Evolutionary conservation across 2,113 vertebrate genomes (phyloP), one percentile per base, ranked within the genome.

Genomic region (Ardeotis arabs): DNA sequence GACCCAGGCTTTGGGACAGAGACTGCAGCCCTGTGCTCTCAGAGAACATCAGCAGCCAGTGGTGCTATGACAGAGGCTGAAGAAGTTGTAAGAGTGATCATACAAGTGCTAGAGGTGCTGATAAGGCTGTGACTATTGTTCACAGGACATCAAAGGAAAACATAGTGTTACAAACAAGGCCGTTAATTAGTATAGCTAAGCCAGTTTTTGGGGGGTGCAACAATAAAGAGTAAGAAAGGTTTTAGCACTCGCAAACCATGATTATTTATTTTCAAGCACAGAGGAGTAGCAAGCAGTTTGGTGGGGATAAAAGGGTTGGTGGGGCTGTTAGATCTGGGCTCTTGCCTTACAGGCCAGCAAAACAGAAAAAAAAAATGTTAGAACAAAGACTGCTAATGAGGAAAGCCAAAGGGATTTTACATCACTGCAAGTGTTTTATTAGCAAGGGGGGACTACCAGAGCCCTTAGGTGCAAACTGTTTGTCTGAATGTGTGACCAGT

Each of bases 121-220:
- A 12, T 56, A 82, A 39, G 44, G 16, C 33, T 53, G 4, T 84
- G 66, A 23, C 29, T 60, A 9, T 47, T 53, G 37, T 55, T 66
- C 37, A 28, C 8, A 53, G n/a, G n/a, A 33, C n/a, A 78, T 24
- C 25, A 31, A 84, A 66, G 33, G 7, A 73, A 84, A 84, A 72
- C 58, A 69, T 7, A 19, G 14, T 53, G 14, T 72, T 31, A 66
- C 29, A 53, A 66, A 83, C 28, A 41, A 70, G 33, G 31, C 13
- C 56, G 39, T 58, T 63, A 64, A 45, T 39, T 45, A 58, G 28
- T 52, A 45, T 9, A 39, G 19, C 15, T 45, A 83, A 55, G 77
- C 5, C 24, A 67, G 16, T 39, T 44, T 70, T 44, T 2, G 1
- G 1, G 3, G 24, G 1, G 15, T 63, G 23, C 15, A 55, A 16